Base-by-base conservation (phyloP, 2,797 vertebrate species). In the Cirrhinus molitorella region DNA sequence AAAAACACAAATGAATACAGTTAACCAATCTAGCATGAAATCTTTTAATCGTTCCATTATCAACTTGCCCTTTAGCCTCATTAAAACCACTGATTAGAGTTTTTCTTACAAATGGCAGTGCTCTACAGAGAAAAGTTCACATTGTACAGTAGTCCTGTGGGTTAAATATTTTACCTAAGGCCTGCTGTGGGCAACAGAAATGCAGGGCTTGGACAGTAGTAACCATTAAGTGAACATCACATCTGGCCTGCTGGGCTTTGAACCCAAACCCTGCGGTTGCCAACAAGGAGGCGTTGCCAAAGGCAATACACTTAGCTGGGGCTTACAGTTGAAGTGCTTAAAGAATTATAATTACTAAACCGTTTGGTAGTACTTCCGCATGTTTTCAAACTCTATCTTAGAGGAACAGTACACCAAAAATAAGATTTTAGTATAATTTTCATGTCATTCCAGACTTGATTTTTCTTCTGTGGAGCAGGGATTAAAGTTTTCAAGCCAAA, bases 171-270 rank as follows among this genome's bases (percentile, higher is more conserved):
- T 59, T 43, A 75, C 73, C 53, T 6, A 43, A 23, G 73, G 53
- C n/a, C 51, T 59, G 73, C 73, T 59, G 21, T 7, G 4, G 34
- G 73, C 73, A 59, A 57, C n/a, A 17, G 13, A 59, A 75, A 57
- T 59, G 34, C n/a, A 43, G n/a, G 14, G 14, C 34, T 14, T 23
- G 72, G 34, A 59, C 53, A 59, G 14, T 8, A 10, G 9, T 59
- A 57, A 43, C n/a, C 55, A 59, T 75, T 75, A 57, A 40, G 21
- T 57, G 16, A 59, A 43, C 14, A 75, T 75, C 53, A 75, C 73
- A 25, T 16, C 31, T 57, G 21, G 31, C 34, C 51, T 23, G 34
- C 72, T 75, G 31, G 21, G 72, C 72, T 59, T 57, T 75, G 72
- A 57, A 75, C 13, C 21, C n/a, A 40, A 75, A 75, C 53, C n/a